These are phyloP conservation scores for Drosophila trapezifrons DNA, from an alignment of 1,140 invertebrate genomes.

Conservation along the genomic window DNA sequence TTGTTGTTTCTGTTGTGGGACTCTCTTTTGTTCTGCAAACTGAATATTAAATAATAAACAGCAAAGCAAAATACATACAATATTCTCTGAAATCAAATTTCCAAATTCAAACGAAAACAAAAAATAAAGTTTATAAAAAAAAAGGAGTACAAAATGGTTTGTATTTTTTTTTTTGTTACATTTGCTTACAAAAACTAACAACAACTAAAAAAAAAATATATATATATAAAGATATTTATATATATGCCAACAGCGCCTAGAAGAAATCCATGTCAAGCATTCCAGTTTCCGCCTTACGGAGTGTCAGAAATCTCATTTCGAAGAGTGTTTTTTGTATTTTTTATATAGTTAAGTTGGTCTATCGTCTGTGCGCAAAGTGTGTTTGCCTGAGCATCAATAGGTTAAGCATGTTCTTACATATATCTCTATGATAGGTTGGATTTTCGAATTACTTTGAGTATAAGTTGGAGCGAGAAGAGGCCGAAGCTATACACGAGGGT, in stretches of 20 bases:
- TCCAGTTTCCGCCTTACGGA: slow-evolving; percentile 29
- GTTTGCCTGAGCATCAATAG: slow-evolving; percentile 56
- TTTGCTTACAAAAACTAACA: slow-evolving; percentile 76
- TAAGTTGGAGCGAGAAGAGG: slow-evolving; percentile 1
- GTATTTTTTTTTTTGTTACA: slow-evolving; percentile 8
- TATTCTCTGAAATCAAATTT: slow-evolving; percentile 41
- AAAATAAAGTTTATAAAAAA: slow-evolving; percentile 19
- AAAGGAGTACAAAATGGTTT: slow-evolving; percentile 6
- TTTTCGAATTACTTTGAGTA: slow-evolving; percentile 21
- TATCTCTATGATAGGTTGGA: slow-evolving; percentile 4
- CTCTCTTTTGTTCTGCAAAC: slow-evolving; percentile 14
- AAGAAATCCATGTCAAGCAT: slow-evolving; percentile 54
- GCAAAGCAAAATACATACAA: background rate
- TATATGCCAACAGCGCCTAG: slow-evolving; percentile 55
- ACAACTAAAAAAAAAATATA: slow-evolving; percentile 60
- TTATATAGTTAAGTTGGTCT: slow-evolving; percentile 12
- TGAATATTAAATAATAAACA: background rate
- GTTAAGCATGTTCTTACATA: slow-evolving; percentile 18
- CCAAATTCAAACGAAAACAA: slow-evolving; percentile 19
- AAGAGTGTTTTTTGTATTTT: background rate
- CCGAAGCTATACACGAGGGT: background rate
- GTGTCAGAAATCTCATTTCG: slow-evolving; percentile 34
- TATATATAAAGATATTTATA: slow-evolving; percentile 4
- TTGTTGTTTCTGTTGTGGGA: slow-evolving; percentile 61
- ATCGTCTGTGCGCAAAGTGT: slow-evolving; percentile 63